Evolutionary conservation across 2,888 invertebrate genomes (phyloP), one percentile per base, ranked within the genome.

Genomic region (Eledona agricola): DNA sequence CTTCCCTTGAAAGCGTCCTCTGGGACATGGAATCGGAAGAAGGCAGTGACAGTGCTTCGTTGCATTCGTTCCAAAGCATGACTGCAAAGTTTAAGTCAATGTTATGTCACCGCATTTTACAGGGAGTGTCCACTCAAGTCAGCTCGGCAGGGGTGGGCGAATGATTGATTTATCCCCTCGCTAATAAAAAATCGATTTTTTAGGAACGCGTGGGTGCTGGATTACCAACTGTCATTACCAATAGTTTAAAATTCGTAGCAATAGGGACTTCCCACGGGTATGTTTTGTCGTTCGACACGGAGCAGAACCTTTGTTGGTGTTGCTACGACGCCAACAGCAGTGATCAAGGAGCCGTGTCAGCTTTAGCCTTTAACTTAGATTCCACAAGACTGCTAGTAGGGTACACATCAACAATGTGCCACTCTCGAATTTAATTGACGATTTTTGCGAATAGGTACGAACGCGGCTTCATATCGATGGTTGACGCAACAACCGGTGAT

Each of bases 211-310:
- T 94, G 7, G 88, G 90, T 76, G 91, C 94, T 45, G 96, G 96
- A 2, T 81, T 89, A 57, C 91, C 95, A 4, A 94, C 94, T 51
- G 88, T 93, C 3, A 82, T 91, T 69, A 88, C 91, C 61, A 89
- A 89, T 2, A 83, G 81, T 58, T 80, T 85, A 4, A 87, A 88
- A 43, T 85, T 89, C 75, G 83, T 96, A 56, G 91, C 91, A n/a
- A 85, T 96, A 16, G 97, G 97, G 20, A 97, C 96, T 16, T 93
- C 95, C 13, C 94, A 96, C 76, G 96, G 97, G 0, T 86, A 93
- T 62, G 83, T 95, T 42, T 79, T 97, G 15, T 87, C 93, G 43
- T 94, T 93, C 77, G 91, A 92, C 80, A 80, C 83, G 35, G 86
- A 90, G 25, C 96, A 96, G 77, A 90, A 90, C 4, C 77, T 96